Conservation (phyloP, 2,888 invertebrate genomes). For the Cantharis nigra region DNA sequence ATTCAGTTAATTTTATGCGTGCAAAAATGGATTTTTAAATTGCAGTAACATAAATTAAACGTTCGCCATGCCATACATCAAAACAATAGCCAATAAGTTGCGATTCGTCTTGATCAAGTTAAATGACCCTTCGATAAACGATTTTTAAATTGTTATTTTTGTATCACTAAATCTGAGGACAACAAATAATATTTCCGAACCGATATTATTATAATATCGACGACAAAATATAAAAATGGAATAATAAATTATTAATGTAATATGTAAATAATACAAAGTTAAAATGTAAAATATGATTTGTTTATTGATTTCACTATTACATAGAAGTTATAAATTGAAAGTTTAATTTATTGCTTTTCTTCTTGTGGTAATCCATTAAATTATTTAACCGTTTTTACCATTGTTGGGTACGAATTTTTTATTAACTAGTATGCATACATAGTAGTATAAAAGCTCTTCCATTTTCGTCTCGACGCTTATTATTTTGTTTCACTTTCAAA, state of each 20-base stretch:
- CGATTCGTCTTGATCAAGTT: neutral
- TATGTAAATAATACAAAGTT: neutral
- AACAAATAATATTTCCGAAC: neutral
- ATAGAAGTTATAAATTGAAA: neutral
- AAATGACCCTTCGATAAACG: neutral
- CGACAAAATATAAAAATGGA: neutral
- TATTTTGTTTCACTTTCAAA: neutral
- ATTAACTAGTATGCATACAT: neutral
- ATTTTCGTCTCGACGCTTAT: neutral
- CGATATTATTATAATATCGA: neutral
- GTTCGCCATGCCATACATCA: neutral
- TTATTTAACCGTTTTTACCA: neutral
- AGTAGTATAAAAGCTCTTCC: neutral
- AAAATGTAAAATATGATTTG: neutral
- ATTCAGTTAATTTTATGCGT: neutral
- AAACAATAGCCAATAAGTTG: neutral
- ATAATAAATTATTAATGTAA: neutral
- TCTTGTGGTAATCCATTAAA: neutral
- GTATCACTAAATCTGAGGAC: neutral
- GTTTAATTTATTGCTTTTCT: neutral
- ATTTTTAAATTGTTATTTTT: neutral
- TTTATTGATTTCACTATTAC: constrained; percentile 1
- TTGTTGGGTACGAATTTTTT: neutral
- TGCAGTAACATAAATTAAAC: neutral
- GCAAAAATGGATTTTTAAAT: neutral